A percentile compares a stretch with the other conserved stretches of the same genome.
phyloP scores from a whole-genome alignment of 2,888 invertebrate genomes.

The Epinotia ramella region DNA sequence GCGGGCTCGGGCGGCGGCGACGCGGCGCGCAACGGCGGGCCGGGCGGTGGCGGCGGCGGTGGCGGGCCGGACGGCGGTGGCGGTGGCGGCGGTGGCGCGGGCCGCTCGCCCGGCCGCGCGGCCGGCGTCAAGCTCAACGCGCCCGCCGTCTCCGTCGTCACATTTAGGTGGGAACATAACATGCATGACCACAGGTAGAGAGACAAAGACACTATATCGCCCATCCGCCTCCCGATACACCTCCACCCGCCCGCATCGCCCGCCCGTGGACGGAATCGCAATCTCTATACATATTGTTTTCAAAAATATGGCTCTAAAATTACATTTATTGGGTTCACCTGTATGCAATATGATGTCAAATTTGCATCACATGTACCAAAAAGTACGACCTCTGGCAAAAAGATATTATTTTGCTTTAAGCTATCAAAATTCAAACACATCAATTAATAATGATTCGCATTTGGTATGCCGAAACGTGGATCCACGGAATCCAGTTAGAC shows the following conservation, averaged over 20 bases:
- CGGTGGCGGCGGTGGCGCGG: constrained; percentile 53
- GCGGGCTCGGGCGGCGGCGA: neutral
- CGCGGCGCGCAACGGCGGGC: constrained; percentile 13
- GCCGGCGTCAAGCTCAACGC: constrained; percentile 84
- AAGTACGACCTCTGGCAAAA: too few relatives aligned
- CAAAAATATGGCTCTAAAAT: too few relatives aligned
- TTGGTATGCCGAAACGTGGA: too few relatives aligned
- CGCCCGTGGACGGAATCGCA: neutral
- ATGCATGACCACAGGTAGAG: constrained; percentile 87
- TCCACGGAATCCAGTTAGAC: too few relatives aligned
- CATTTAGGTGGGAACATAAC: constrained; percentile 95
- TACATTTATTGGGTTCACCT: too few relatives aligned
- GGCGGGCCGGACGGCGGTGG: constrained; percentile 69
- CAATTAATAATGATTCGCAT: too few relatives aligned
- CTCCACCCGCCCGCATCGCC: neutral
- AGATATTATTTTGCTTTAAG: too few relatives aligned
- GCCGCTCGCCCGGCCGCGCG: constrained; percentile 74
- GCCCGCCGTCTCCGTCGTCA: constrained; percentile 95
- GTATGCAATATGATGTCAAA: too few relatives aligned
- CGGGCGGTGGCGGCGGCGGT: constrained; percentile 41
- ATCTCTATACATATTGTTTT: neutral
- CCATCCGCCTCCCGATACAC: constrained; percentile 37
- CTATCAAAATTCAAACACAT: too few relatives aligned
- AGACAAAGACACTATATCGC: constrained; percentile 79
- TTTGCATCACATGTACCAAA: too few relatives aligned